Percentiles rank a stretch among this genome's conserved stretches.
Conservation (phyloP, 2,797 vertebrate genomes). For the Florisuga fusca region DNA sequence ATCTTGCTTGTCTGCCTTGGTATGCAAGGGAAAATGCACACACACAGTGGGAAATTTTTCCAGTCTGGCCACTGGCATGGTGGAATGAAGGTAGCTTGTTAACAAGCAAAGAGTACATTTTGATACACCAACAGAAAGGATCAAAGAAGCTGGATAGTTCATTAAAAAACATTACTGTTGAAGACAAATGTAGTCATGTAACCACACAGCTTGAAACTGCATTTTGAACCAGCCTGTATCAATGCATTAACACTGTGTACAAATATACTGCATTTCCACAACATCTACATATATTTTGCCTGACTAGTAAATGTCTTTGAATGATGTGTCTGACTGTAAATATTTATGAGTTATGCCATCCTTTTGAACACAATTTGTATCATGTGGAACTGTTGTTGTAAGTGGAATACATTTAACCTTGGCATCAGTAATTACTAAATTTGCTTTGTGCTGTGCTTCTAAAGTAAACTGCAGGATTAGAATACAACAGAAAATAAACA, state of each 20-base stretch:
- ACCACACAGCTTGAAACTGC: neutral
- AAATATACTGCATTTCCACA: neutral
- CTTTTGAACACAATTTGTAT: slow-evolving; percentile 66
- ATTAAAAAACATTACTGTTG: slow-evolving; percentile 50
- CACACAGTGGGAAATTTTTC: neutral
- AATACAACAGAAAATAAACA: neutral
- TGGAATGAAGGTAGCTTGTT: slow-evolving; percentile 11
- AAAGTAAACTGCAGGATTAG: slow-evolving; percentile 36
- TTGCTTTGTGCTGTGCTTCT: slow-evolving; percentile 48
- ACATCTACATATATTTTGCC: slow-evolving; percentile 33
- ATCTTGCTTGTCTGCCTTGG: neutral
- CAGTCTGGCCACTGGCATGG: neutral
- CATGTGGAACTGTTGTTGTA: slow-evolving; percentile 46
- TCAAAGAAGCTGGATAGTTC: slow-evolving; percentile 24
- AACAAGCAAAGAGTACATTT: neutral
- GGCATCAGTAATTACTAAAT: slow-evolving; percentile 71
- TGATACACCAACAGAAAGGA: slow-evolving; percentile 10
- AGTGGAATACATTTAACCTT: slow-evolving; percentile 62
- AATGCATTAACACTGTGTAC: neutral
- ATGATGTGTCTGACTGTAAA: slow-evolving; percentile 66
- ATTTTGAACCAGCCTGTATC: neutral
- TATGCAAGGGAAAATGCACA: neutral
- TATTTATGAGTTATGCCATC: slow-evolving; percentile 64
- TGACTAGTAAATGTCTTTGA: slow-evolving; percentile 41
- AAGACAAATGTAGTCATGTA: slow-evolving; percentile 12